A percentile compares a stretch with the other conserved stretches of the same genome.
Evolutionary conservation across 2,797 vertebrate genomes (phyloP).

Genomic region (Labeo calbasu): DNA sequence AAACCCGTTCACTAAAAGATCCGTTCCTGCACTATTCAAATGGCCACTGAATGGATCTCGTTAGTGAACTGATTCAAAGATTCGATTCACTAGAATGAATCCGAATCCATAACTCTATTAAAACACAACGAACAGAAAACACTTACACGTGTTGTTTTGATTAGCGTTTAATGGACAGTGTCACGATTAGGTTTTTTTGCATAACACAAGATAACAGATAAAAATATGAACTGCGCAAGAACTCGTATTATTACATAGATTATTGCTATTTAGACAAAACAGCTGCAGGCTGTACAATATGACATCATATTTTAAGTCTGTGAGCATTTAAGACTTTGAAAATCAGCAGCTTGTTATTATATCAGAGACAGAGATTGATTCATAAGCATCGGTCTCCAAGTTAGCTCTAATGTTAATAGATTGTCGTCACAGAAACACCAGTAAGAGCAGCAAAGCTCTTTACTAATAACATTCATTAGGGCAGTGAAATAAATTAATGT

Average conservation of each 20-base stretch:
- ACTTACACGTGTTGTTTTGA: not conserved
- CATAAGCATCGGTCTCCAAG: not conserved
- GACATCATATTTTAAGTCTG: not conserved
- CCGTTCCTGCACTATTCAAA: not conserved
- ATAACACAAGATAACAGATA: not conserved
- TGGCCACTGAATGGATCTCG: not conserved
- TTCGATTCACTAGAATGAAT: not conserved
- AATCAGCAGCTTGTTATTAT: constrained; percentile 6
- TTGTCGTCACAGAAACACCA: constrained; percentile 19
- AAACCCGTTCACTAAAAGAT: not conserved
- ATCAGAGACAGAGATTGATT: constrained; percentile 15
- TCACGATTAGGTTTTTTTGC: not conserved
- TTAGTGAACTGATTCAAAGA: not conserved
- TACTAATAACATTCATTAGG: constrained; percentile 6
- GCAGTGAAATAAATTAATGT: constrained; percentile 7
- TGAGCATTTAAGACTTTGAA: not conserved
- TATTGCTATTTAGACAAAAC: not conserved
- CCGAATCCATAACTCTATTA: not conserved
- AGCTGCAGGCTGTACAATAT: not conserved
- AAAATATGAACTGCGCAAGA: not conserved
- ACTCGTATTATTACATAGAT: not conserved
- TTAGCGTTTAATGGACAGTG: constrained; percentile 10
- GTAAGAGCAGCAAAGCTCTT: not conserved
- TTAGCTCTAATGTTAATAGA: constrained; percentile 9
- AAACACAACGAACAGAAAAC: not conserved